Percentiles rank a stretch among this genome's conserved stretches.
Evolutionary conservation across 2,888 invertebrate species (phyloP).

Genomic region (Stenchaetothrips biformis): DNA sequence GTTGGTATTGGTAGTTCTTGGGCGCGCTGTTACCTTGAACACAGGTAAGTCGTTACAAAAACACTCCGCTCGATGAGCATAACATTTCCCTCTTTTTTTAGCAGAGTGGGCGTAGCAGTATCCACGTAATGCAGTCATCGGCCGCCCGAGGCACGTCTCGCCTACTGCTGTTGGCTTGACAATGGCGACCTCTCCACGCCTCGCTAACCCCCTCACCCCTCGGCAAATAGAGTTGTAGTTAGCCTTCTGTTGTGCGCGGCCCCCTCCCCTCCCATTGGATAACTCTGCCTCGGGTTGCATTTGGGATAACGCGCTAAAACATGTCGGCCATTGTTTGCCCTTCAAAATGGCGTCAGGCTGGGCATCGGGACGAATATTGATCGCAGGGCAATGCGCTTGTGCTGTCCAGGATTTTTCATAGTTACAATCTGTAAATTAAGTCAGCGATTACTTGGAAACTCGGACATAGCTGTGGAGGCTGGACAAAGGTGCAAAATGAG

Average conservation of each 20-base stretch:
- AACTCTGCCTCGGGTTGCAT: slow-evolving; percentile 19
- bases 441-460: too few relatives aligned
- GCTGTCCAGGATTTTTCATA: too few relatives aligned
- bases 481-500: too few relatives aligned
- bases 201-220: neutral
- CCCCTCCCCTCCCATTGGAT: slow-evolving; percentile 19
- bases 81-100: too few relatives aligned
- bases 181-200: neutral
- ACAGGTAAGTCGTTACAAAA: too few relatives aligned
- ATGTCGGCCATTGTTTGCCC: slow-evolving; percentile 6
- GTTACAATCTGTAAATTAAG: too few relatives aligned
- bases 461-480: too few relatives aligned
- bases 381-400: too few relatives aligned
- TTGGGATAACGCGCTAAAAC: slow-evolving; percentile 22
- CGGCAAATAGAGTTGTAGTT: slow-evolving; percentile 24
- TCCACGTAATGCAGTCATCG: slow-evolving; percentile 5
- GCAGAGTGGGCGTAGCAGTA: too few relatives aligned
- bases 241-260: slow-evolving; percentile 17
- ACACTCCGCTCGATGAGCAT: too few relatives aligned
- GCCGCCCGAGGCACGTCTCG: neutral
- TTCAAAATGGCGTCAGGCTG: slow-evolving; percentile 7
- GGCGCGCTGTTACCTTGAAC: neutral
- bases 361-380: too few relatives aligned
- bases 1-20: too few relatives aligned
- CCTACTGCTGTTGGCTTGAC: neutral